phyloP scores from a whole-genome alignment of 1,140 invertebrate genomes.

The Magallana ariakensis region DNA sequence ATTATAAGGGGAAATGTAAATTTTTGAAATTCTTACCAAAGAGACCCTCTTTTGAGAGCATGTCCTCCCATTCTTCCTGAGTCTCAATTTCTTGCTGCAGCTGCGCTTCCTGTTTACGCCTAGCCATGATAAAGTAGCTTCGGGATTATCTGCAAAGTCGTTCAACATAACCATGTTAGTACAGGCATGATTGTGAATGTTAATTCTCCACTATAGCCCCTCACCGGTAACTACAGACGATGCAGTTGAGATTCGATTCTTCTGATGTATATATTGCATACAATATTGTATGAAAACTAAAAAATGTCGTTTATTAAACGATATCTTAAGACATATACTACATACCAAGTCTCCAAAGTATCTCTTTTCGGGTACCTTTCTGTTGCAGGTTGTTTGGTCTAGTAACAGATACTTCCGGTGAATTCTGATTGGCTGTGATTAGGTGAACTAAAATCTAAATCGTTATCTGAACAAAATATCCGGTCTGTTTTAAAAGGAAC shows the following conservation, averaged over 20 bases:
- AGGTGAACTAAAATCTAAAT: background rate
- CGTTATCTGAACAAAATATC: background rate
- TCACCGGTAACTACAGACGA: too few species aligned
- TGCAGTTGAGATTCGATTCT: too few species aligned
- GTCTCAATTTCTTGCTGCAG: slow-evolving; percentile 81
- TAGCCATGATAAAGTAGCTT: slow-evolving; percentile 67
- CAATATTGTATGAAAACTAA: too few species aligned
- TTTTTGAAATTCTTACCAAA: slow-evolving; percentile 82
- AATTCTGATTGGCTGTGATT: background rate
- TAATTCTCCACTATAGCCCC: too few species aligned
- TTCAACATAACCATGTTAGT: too few species aligned
- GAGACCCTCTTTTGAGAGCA: slow-evolving; percentile 88
- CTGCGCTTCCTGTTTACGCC: slow-evolving; percentile 77
- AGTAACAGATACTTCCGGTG: slow-evolving; percentile 33
- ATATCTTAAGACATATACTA: too few species aligned
- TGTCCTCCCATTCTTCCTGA: slow-evolving; percentile 93
- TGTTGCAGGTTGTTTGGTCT: slow-evolving; percentile 35
- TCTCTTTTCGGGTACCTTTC: background rate
- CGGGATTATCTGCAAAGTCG: too few species aligned
- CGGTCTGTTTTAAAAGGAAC: background rate
- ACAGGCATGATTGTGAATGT: too few species aligned
- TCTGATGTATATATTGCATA: too few species aligned
- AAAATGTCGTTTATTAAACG: too few species aligned
- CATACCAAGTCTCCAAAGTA: too few species aligned
- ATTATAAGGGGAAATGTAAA: too few species aligned